Base-by-base conservation (phyloP, 2,888 invertebrate species). In the Rhagonycha lutea region DNA sequence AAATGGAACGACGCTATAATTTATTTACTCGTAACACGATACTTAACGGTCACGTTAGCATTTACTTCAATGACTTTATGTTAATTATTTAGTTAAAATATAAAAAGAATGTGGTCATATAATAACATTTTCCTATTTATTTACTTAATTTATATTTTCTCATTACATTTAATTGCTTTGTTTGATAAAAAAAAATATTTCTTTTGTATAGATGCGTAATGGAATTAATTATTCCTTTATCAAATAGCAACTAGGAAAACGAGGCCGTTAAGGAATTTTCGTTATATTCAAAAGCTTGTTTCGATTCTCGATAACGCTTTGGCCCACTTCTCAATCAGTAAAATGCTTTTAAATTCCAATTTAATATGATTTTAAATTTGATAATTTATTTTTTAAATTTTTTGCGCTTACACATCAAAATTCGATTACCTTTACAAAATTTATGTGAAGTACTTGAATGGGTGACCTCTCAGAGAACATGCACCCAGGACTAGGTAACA, bases 11-110 rank as follows among this genome's bases (percentile, higher is more conserved):
- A 81, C 84, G 77, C 81, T 74, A 83, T 85, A 85, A 86, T 86
- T 86, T 86, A 86, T 85, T 81, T 75, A 78, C 79, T 77, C 70
- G 81, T 82, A 84, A 85, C 86, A 86, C 86, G 86, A 86, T 82
- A 85, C 83, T 85, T 85, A 85, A 79, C 69, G 84, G 85, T 86
- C 85, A 86, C 86, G 86, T 86, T 83, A 85, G 81, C 80, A 77
- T 82, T 83, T 84, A 82, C 81, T 80, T 70, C 79, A 72, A 79
- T 76, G 77, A 69, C 77, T 80, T 81, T 82, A 84, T 84, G 83
- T 83, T 82, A 84, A 85, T 84, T 81, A 79, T 78, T 81, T 79
- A 80, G 73, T 72, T 79, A 83, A 82, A 82, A 81, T 73, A 47
- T 47, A 47, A 47, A 47, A 47, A 47, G 47, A 65, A 65, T 65